Conservation (phyloP, 2,888 invertebrate species). For the Dasypolia templi region DNA sequence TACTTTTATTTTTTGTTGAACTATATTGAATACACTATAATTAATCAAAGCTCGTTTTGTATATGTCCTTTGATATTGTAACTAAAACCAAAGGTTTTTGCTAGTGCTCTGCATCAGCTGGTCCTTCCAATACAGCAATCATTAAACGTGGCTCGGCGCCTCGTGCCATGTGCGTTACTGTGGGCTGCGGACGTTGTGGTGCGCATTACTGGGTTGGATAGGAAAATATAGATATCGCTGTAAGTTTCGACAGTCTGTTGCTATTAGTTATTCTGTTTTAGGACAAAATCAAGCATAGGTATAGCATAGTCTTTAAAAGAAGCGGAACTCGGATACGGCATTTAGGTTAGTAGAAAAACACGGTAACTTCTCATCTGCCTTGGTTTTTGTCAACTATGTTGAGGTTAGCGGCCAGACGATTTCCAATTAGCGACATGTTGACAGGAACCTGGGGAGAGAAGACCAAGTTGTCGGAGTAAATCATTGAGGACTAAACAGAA, state of each 20-base stretch:
- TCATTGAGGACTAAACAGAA: no score
- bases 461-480: no score
- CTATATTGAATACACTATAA: background rate
- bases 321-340: background rate
- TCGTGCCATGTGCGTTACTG: constrained; percentile 38
- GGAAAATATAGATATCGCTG: constrained; percentile 5
- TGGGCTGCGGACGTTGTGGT: constrained; percentile 29
- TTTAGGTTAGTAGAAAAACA: no score
- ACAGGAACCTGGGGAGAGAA: no score
- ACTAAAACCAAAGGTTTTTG: constrained; percentile 35
- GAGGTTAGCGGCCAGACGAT: no score
- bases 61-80: background rate
- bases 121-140: constrained; percentile 65
- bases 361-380: no score
- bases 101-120: constrained; percentile 67
- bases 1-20: no score
- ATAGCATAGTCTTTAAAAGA: background rate
- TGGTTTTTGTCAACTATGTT: no score
- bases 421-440: no score
- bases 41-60: background rate
- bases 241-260: background rate
- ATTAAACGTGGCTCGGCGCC: constrained; percentile 42
- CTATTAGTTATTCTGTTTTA: background rate
- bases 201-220: background rate
- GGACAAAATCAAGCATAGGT: background rate